phyloP scores from a whole-genome alignment of 2,797 vertebrate genomes.

The Gobio occitaniae region DNA sequence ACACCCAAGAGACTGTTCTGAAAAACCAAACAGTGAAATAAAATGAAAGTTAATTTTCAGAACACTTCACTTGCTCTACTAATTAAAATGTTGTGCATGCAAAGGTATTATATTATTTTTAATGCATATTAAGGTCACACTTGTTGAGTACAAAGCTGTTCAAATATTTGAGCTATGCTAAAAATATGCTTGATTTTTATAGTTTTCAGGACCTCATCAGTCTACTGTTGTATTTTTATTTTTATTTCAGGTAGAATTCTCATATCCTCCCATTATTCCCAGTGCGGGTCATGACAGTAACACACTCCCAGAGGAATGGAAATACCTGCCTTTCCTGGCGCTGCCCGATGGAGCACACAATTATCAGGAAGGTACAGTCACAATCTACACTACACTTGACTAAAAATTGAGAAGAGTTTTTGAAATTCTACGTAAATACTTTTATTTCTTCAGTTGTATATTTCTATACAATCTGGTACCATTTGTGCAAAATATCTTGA shows the following conservation, averaged over 20 bases:
- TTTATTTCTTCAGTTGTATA: not conserved
- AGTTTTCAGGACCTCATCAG: not conserved
- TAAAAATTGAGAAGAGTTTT: not conserved
- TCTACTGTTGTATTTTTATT: slow-evolving; percentile 3
- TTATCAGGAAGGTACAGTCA: slow-evolving; percentile 90
- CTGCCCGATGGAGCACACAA: slow-evolving; percentile 97
- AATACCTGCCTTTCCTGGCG: slow-evolving; percentile 93
- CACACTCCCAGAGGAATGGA: slow-evolving; percentile 92
- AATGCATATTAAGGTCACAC: not conserved
- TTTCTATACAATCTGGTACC: not conserved
- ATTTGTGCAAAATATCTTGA: not conserved
- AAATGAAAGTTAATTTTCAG: not conserved
- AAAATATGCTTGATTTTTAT: not conserved
- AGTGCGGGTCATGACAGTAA: slow-evolving; percentile 90
- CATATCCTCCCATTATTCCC: slow-evolving; percentile 90
- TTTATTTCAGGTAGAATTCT: slow-evolving; percentile 87
- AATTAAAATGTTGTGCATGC: not conserved
- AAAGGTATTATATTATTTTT: not conserved
- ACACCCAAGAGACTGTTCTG: not conserved
- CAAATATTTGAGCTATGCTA: not conserved
- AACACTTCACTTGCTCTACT: not conserved
- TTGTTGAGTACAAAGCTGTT: not conserved
- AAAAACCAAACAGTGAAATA: not conserved
- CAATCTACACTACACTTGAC: not conserved
- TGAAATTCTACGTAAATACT: not conserved